These are phyloP conservation scores for Montifringilla adamsi DNA, from an alignment of 2,113 vertebrate species.

Conservation along the genomic window DNA sequence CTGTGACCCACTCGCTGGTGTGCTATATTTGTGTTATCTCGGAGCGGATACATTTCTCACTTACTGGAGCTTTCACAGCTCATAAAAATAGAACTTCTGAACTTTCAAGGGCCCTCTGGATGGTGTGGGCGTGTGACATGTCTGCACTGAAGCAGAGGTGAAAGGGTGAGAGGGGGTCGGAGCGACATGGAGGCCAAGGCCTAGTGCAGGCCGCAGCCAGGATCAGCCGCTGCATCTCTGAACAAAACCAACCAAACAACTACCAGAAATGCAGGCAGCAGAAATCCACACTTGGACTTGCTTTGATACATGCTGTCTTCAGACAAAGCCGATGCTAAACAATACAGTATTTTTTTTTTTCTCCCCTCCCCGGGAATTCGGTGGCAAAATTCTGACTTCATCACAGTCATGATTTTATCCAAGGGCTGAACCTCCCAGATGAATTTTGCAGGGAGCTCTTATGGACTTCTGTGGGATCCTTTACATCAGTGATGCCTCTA, in stretches of 20 bases:
- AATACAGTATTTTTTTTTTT: background rate
- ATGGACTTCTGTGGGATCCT: background rate
- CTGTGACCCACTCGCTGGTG: background rate
- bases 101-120: background rate
- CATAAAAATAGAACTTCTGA: constrained; percentile 62
- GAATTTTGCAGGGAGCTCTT: background rate
- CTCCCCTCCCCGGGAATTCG: fast-evolving
- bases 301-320: background rate
- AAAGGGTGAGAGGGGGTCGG: background rate
- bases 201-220: background rate
- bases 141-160: background rate
- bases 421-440: background rate
- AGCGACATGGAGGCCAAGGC: fast-evolving
- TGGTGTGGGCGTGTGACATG: background rate
- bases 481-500: background rate
- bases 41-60: constrained; percentile 7
- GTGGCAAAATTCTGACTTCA: background rate
- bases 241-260: background rate
- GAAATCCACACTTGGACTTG: background rate
- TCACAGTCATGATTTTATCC: background rate
- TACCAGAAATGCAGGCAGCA: fast-evolving
- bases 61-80: constrained; percentile 47
- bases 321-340: background rate
- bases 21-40: constrained; percentile 61
- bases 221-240: fast-evolving